These are phyloP conservation scores for Zaprionus vittiger DNA, from an alignment of 1,140 invertebrate species.

Conservation along the genomic window DNA sequence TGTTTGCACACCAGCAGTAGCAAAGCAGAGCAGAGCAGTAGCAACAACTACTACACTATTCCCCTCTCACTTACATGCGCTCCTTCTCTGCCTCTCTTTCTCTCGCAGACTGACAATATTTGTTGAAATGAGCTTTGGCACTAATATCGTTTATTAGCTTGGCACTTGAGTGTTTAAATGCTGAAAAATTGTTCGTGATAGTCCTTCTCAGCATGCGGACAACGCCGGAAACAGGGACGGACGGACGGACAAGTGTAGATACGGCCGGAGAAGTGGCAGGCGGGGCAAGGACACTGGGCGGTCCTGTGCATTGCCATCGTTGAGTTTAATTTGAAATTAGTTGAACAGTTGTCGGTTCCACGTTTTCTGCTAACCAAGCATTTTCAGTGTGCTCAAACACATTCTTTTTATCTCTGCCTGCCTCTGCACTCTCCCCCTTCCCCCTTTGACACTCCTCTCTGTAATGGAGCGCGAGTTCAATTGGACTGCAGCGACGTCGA, in stretches of 20 bases:
- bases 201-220: slow-evolving; percentile 45
- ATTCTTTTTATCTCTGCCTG: slow-evolving; percentile 5
- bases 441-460: not conserved
- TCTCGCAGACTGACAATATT: slow-evolving; percentile 57
- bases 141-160: slow-evolving; percentile 78
- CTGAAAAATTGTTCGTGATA: slow-evolving; percentile 75
- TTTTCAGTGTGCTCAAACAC: slow-evolving; percentile 52
- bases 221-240: not conserved
- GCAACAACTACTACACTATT: slow-evolving; percentile 19
- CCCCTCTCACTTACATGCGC: not conserved
- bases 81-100: not conserved
- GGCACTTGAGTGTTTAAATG: slow-evolving; percentile 77
- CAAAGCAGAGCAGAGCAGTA: slow-evolving; percentile 22
- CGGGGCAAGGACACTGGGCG: slow-evolving; percentile 18
- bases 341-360: slow-evolving; percentile 64
- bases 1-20: slow-evolving; percentile 66
- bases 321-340: slow-evolving; percentile 75
- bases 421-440: not conserved
- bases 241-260: not conserved
- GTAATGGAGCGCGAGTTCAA: slow-evolving; percentile 44
- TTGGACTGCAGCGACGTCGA: slow-evolving; percentile 16
- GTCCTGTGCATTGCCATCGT: slow-evolving; percentile 50
- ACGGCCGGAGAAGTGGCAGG: too few species aligned
- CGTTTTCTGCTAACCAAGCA: slow-evolving; percentile 60
- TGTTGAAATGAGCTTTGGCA: slow-evolving; percentile 73